Evolutionary conservation across 2,113 vertebrate species (phyloP).

Genomic region (Sclerurus mexicanus): DNA sequence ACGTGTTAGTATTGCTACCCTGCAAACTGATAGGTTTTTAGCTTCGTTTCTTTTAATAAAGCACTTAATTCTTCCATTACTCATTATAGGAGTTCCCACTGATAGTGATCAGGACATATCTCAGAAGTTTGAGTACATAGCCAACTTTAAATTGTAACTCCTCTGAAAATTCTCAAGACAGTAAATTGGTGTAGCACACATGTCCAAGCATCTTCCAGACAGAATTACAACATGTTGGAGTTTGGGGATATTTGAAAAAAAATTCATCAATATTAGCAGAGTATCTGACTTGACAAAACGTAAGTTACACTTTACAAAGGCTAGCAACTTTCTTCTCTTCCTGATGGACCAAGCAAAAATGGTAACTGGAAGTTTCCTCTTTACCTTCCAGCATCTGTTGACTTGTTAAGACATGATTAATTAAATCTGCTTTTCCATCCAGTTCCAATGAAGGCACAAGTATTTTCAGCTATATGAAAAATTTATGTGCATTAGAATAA

Average conservation of each 20-base stretch:
- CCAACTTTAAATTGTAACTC: background rate
- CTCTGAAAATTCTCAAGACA: background rate
- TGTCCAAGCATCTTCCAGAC: background rate
- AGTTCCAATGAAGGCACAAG: constrained; percentile 6
- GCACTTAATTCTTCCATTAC: constrained; percentile 5
- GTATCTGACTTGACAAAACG: background rate
- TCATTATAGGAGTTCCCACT: background rate
- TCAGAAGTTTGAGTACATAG: background rate
- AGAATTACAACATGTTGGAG: background rate
- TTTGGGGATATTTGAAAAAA: background rate
- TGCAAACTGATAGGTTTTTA: background rate
- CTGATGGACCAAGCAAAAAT: background rate
- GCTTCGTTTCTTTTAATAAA: background rate
- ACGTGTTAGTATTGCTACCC: background rate
- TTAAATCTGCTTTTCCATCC: background rate
- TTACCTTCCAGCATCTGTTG: background rate
- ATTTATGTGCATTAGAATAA: background rate
- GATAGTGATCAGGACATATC: background rate
- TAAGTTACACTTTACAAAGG: background rate
- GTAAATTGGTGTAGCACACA: background rate
- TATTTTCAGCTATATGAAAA: background rate
- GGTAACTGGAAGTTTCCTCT: background rate
- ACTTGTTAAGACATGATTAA: background rate
- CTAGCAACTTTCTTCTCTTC: background rate
- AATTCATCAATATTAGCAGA: background rate